These are phyloP conservation scores for Champsocephalus gunnari DNA, from an alignment of 2,797 vertebrate species.

Conservation along the genomic window DNA sequence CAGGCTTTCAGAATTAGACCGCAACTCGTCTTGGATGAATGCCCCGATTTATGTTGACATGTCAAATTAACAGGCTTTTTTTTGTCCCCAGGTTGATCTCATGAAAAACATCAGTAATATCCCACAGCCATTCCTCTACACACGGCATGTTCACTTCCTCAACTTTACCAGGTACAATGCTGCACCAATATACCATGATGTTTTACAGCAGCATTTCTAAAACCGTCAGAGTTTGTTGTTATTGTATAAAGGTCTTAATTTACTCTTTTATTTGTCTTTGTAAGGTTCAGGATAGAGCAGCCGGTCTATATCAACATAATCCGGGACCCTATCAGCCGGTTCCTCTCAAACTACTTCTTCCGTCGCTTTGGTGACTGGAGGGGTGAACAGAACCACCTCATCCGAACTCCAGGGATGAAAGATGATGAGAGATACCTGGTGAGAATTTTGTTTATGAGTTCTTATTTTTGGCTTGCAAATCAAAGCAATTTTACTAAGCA, in stretches of 20 bases:
- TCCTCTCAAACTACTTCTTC: slow-evolving; percentile 99
- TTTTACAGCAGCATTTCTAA: not conserved
- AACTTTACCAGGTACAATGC: slow-evolving; percentile 94
- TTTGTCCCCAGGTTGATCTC: slow-evolving; percentile 90
- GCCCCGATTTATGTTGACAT: not conserved
- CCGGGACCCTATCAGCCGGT: slow-evolving; percentile 95
- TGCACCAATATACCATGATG: not conserved
- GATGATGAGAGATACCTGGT: slow-evolving; percentile 99
- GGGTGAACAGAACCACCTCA: slow-evolving; percentile 98
- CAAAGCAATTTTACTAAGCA: not conserved
- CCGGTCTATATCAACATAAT: slow-evolving; percentile 99
- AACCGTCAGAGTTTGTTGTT: not conserved
- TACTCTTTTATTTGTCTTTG: slow-evolving; percentile 39
- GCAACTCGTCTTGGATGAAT: not conserved
- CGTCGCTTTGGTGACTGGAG: slow-evolving; percentile 99
- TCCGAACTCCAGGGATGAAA: slow-evolving; percentile 97
- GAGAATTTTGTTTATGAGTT: slow-evolving; percentile 64
- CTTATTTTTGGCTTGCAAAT: not conserved
- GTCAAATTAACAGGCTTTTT: slow-evolving; percentile 9
- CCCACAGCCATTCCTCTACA: slow-evolving; percentile 97
- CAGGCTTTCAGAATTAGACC: not conserved
- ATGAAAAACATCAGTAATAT: slow-evolving; percentile 97
- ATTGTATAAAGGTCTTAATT: not conserved
- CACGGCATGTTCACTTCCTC: slow-evolving; percentile 98
- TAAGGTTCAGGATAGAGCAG: slow-evolving; percentile 96